Evolutionary conservation across 2,797 vertebrate genomes (phyloP).

Genomic region (Rhinogobio ventralis): DNA sequence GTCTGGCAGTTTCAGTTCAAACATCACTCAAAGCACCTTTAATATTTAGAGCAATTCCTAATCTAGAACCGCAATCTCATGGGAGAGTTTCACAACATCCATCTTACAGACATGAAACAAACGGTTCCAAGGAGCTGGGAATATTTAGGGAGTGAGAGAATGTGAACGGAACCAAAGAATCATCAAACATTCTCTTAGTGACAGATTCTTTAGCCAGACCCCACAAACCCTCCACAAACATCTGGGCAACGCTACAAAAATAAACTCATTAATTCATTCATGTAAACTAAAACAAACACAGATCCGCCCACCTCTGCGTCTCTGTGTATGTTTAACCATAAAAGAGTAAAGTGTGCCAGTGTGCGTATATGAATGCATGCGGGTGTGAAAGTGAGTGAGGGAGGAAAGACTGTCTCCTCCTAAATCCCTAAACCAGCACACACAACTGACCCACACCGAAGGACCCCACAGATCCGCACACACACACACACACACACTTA

Average conservation of each 20-base stretch:
- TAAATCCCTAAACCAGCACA: slow-evolving; percentile 7
- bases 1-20: background rate
- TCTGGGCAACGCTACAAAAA: slow-evolving; percentile 50
- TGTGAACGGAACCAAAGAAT: slow-evolving; percentile 29
- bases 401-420: slow-evolving; percentile 10
- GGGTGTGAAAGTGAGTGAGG: slow-evolving; percentile 5
- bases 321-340: slow-evolving; percentile 39
- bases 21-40: background rate
- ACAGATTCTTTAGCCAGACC: slow-evolving; percentile 38
- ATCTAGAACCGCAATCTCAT: slow-evolving; percentile 19
- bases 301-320: background rate
- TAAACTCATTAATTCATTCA: slow-evolving; percentile 48
- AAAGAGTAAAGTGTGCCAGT: slow-evolving; percentile 9
- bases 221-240: slow-evolving; percentile 41
- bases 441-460: slow-evolving; percentile 19
- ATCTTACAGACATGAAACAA: slow-evolving; percentile 28
- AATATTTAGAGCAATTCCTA: slow-evolving; percentile 21
- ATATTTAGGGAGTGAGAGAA: slow-evolving; percentile 41
- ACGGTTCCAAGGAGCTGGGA: slow-evolving; percentile 41
- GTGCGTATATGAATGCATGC: slow-evolving; percentile 15
- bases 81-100: slow-evolving; percentile 38
- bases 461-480: background rate
- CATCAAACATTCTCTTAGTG: slow-evolving; percentile 27
- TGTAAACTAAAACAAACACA: slow-evolving; percentile 53
- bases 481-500: slow-evolving; percentile 15